phyloP scores from a whole-genome alignment of 2,888 invertebrate species.

The Phrixothrix hirtus region DNA sequence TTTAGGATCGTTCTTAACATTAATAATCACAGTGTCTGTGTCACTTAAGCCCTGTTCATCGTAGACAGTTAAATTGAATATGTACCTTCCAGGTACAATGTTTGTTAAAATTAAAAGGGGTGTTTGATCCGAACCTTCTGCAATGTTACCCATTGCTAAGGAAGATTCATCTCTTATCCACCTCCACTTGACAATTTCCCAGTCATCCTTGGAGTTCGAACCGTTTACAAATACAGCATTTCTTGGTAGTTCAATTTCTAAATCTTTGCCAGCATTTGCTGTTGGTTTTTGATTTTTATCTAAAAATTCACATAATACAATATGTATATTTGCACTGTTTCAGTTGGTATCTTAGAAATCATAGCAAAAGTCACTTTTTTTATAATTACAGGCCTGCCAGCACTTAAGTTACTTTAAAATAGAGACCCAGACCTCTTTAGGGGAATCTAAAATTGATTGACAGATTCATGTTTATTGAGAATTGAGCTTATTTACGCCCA shows the following conservation, averaged over 20 bases:
- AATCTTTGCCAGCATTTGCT: slow-evolving; percentile 87
- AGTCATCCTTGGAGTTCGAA: slow-evolving; percentile 82
- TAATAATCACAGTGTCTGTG: slow-evolving; percentile 81
- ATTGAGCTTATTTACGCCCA: no score
- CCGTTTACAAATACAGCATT: slow-evolving; percentile 82
- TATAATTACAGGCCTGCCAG: no score
- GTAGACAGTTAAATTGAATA: slow-evolving; percentile 85
- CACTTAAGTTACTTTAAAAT: no score
- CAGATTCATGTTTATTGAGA: no score
- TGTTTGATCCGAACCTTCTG: slow-evolving; percentile 71
- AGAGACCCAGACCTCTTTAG: no score
- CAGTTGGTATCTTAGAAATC: no score
- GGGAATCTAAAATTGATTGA: no score
- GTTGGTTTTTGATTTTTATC: slow-evolving; percentile 88
- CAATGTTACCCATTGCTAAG: slow-evolving; percentile 81
- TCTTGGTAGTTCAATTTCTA: slow-evolving; percentile 74
- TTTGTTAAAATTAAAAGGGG: slow-evolving; percentile 81
- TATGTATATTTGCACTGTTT: no score
- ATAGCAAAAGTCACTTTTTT: no score
- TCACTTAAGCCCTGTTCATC: slow-evolving; percentile 87
- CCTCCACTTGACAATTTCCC: slow-evolving; percentile 79
- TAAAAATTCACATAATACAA: no score
- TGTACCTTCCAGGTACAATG: slow-evolving; percentile 83
- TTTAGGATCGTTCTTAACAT: slow-evolving; percentile 78
- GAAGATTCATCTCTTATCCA: slow-evolving; percentile 80